phyloP scores from a whole-genome alignment of 2,797 vertebrate species.

The Smutsia temminckii region DNA sequence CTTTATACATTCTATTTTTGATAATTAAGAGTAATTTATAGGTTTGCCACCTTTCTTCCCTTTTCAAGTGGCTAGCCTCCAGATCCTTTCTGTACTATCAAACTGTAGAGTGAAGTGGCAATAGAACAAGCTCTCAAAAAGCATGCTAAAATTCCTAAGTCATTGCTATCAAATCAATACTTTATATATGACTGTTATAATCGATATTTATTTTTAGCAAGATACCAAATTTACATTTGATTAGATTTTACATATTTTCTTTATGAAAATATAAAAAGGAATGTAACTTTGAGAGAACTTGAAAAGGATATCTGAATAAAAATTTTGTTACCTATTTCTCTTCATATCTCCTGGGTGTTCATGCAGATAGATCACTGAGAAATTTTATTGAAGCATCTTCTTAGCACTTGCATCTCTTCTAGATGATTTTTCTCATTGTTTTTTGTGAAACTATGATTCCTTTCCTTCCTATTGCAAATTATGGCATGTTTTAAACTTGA shows the following conservation, averaged over 20 bases:
- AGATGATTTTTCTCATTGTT: background rate
- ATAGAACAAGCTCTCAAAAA: background rate
- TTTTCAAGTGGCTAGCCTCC: conserved; percentile 28
- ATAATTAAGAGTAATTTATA: conserved; percentile 71
- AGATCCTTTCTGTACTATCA: background rate
- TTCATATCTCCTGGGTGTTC: background rate
- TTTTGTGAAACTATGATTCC: background rate
- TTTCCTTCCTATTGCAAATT: background rate
- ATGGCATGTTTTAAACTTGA: background rate
- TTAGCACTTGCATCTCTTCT: background rate
- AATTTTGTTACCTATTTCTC: background rate
- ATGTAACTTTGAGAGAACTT: background rate
- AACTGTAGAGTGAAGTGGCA: background rate
- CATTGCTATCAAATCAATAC: background rate
- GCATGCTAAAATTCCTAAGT: background rate
- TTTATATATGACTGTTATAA: background rate
- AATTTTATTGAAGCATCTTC: background rate
- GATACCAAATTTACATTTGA: background rate
- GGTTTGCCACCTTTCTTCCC: conserved; percentile 33
- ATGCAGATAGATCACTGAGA: background rate
- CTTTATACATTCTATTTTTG: conserved; percentile 65
- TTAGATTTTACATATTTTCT: background rate
- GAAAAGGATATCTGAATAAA: background rate
- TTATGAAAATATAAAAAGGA: background rate
- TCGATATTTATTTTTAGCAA: background rate